Percentiles rank a stretch among this genome's conserved stretches.
These are phyloP conservation scores for Antheraea mylitta DNA, from an alignment of 1,140 invertebrate species.

Conservation along the genomic window DNA sequence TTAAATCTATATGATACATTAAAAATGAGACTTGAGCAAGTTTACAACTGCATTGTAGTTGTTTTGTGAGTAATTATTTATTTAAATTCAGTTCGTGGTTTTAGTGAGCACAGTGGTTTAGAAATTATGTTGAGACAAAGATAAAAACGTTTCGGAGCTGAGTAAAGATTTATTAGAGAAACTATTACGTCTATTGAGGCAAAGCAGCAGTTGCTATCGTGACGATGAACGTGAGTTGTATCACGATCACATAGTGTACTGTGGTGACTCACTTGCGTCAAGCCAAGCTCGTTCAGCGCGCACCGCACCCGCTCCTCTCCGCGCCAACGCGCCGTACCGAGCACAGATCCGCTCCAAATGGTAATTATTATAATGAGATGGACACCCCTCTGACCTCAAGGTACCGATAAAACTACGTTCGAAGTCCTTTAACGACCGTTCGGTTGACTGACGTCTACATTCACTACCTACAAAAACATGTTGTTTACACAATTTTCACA, in stretches of 20 bases:
- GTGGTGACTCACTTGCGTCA: conserved; percentile 24
- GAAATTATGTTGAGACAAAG: conserved; percentile 7
- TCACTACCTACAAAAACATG: conserved; percentile 14
- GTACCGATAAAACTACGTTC: conserved; percentile 34
- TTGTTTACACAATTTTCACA: conserved; percentile 16
- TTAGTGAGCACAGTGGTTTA: background rate
- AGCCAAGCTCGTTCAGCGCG: conserved; percentile 5
- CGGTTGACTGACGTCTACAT: background rate
- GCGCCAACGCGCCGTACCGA: background rate
- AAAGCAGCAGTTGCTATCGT: conserved; percentile 7
- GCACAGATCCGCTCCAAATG: conserved; percentile 28
- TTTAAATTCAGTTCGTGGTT: conserved; percentile 5
- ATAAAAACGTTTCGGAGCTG: background rate
- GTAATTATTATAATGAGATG: conserved; percentile 44
- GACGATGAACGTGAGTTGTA: conserved; percentile 30
- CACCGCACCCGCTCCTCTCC: background rate
- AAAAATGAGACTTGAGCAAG: too few species aligned
- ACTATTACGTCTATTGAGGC: conserved; percentile 11
- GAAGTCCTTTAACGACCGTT: conserved; percentile 44
- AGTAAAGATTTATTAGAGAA: conserved; percentile 10
- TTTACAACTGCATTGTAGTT: background rate
- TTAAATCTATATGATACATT: too few species aligned
- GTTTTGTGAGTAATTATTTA: background rate
- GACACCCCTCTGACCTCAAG: conserved; percentile 32
- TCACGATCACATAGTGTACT: conserved; percentile 24